A percentile compares a stretch with the other conserved stretches of the same genome.
These are phyloP conservation scores for Clinocottus analis DNA, from an alignment of 2,113 vertebrate genomes.

Conservation along the genomic window DNA sequence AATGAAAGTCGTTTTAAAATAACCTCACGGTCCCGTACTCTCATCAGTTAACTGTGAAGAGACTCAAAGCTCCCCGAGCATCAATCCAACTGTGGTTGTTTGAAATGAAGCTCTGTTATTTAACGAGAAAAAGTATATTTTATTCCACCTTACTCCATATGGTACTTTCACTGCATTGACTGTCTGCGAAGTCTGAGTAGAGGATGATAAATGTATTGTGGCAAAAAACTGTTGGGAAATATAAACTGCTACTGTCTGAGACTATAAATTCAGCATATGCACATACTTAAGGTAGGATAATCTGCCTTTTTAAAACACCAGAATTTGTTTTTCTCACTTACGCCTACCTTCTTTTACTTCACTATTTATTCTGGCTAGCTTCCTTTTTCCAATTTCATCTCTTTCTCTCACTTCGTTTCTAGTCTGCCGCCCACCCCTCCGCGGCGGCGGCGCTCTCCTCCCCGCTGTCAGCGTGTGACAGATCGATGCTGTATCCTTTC, in stretches of 20 bases:
- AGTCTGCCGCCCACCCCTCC: constrained; percentile 30
- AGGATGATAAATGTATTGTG: neutral
- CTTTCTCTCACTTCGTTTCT: constrained; percentile 49
- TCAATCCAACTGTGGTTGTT: neutral
- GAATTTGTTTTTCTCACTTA: constrained; percentile 43
- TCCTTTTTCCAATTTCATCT: constrained; percentile 59
- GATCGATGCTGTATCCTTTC: constrained; percentile 78
- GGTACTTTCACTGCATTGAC: neutral
- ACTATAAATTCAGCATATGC: neutral
- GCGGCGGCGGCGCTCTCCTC: constrained; percentile 38
- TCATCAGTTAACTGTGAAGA: neutral
- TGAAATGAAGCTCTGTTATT: neutral
- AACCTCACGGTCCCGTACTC: no score
- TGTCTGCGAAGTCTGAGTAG: neutral
- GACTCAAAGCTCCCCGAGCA: neutral
- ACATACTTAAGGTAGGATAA: constrained; percentile 8
- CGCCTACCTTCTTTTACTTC: constrained; percentile 31
- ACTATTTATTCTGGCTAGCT: constrained; percentile 39
- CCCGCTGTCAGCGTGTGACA: constrained; percentile 69
- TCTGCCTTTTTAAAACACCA: constrained; percentile 35
- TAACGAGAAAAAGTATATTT: neutral
- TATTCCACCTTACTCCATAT: neutral
- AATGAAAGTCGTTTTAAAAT: neutral
- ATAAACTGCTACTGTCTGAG: neutral
- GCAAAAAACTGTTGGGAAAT: neutral